Evolutionary conservation across 2,113 vertebrate genomes (phyloP).

Genomic region (Micronisus gabar): DNA sequence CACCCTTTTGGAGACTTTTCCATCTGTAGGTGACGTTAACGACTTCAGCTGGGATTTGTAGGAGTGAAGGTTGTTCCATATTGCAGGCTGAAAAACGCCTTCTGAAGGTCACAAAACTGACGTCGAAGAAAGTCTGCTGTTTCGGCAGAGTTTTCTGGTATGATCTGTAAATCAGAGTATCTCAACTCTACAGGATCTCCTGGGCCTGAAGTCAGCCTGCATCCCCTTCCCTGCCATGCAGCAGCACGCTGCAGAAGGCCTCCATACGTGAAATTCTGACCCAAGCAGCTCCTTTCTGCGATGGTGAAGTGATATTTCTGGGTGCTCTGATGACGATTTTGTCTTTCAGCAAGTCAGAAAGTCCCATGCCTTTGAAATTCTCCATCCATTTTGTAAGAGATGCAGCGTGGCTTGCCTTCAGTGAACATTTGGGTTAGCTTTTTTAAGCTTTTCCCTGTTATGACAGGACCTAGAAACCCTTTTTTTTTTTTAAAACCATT

Average conservation of each 20-base stretch:
- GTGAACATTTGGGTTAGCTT: background rate
- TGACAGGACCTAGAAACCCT: background rate
- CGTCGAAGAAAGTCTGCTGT: background rate
- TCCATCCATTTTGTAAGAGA: background rate
- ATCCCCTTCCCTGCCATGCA: background rate
- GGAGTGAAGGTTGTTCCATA: background rate
- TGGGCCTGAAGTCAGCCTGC: background rate
- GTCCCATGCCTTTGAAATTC: background rate
- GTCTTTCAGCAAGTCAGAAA: background rate
- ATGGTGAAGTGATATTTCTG: background rate
- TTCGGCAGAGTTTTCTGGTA: background rate
- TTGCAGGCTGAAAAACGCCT: background rate
- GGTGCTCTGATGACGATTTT: background rate
- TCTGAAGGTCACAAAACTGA: background rate
- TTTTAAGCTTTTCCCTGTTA: slow-evolving; percentile 9
- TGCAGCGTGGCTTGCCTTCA: background rate
- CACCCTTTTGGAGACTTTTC: background rate
- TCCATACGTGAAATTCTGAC: background rate
- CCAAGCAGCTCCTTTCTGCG: background rate
- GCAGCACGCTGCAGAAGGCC: background rate
- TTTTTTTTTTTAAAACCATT: background rate
- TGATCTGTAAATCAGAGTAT: background rate
- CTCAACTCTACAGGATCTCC: background rate
- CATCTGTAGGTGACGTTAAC: background rate
- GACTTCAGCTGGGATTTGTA: background rate